These are phyloP conservation scores for Nanger granti DNA, from an alignment of 2,113 vertebrate genomes.

Conservation along the genomic window DNA sequence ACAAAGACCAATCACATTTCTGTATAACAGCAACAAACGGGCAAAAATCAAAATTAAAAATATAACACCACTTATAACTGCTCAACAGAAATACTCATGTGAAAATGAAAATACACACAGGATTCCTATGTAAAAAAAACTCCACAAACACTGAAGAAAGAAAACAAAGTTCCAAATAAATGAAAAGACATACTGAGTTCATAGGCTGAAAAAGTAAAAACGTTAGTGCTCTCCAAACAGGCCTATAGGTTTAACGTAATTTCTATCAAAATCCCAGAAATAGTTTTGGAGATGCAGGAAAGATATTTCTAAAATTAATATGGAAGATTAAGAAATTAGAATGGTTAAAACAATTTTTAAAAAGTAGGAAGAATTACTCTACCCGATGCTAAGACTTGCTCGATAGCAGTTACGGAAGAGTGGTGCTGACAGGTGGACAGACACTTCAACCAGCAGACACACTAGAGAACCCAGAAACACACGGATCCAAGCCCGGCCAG, in stretches of 20 bases:
- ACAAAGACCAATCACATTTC: background rate
- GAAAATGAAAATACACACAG: background rate
- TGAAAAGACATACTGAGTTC: background rate
- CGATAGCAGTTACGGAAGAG: background rate
- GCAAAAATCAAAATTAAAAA: background rate
- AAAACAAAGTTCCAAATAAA: background rate
- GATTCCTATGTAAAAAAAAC: background rate
- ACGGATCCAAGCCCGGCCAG: accelerated
- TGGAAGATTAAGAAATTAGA: background rate
- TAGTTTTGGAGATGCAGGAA: background rate
- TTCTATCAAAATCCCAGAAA: background rate
- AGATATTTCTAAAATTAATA: background rate
- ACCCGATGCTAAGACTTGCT: background rate
- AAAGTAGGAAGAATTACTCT: background rate
- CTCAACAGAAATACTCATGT: background rate
- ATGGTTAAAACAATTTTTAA: background rate
- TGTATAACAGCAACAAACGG: background rate
- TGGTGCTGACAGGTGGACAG: background rate
- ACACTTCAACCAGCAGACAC: background rate
- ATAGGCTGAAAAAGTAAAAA: background rate
- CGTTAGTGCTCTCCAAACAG: background rate
- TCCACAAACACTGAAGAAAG: background rate
- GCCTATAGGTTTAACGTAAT: background rate
- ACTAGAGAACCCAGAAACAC: background rate
- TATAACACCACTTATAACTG: too few relatives aligned